Evolutionary conservation across 2,888 invertebrate species (phyloP).

Genomic region (Amaurobius ferox): DNA sequence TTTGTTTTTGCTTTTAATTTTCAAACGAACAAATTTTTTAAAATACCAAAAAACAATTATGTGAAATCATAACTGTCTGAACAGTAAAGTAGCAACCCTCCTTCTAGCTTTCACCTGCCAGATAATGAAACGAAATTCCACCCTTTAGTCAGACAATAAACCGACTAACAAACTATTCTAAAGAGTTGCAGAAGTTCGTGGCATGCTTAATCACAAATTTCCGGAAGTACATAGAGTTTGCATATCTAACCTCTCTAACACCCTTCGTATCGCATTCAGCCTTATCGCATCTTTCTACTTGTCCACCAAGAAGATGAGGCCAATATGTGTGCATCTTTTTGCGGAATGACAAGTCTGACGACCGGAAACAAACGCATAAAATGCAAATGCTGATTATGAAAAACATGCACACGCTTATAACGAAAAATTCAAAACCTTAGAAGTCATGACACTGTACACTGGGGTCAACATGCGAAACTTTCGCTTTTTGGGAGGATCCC

Average conservation of each 20-base stretch:
- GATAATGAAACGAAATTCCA: too few relatives aligned
- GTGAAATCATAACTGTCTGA: too few relatives aligned
- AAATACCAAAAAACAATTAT: too few relatives aligned
- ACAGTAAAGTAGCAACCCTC: too few relatives aligned
- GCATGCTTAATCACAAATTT: neutral
- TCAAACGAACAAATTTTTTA: too few relatives aligned
- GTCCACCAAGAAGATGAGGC: neutral
- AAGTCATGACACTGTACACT: conserved; percentile 7
- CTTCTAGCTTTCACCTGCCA: too few relatives aligned
- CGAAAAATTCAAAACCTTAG: neutral
- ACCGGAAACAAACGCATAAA: conserved; percentile 3
- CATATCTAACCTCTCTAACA: neutral
- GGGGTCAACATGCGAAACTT: neutral
- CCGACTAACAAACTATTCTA: too few relatives aligned
- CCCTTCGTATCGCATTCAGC: neutral
- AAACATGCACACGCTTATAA: neutral
- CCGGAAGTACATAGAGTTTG: neutral
- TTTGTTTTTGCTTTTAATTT: too few relatives aligned
- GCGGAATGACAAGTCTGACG: conserved; percentile 9
- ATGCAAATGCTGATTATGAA: neutral
- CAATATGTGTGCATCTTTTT: neutral
- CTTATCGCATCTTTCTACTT: neutral
- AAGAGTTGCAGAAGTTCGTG: too few relatives aligned
- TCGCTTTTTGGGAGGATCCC: conserved; percentile 37
- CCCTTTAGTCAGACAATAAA: too few relatives aligned